Conservation (phyloP, 2,888 invertebrate species). For the Geophilus truncorum region DNA sequence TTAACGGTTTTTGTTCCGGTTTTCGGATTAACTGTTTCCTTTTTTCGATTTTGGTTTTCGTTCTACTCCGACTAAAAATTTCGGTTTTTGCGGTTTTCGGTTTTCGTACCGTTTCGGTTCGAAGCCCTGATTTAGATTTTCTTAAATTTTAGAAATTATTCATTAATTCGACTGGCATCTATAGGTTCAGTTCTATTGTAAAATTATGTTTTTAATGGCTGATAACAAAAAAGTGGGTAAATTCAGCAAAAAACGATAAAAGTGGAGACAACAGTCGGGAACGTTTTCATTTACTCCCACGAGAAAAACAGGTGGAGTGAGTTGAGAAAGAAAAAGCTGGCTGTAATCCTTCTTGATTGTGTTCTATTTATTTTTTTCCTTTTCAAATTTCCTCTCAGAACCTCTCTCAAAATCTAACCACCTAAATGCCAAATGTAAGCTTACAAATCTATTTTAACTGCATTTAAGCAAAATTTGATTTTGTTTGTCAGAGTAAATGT, state of each 20-base stretch:
- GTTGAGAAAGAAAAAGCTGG: neutral
- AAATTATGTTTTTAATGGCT: neutral
- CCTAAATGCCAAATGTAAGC: neutral
- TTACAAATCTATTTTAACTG: too few relatives aligned
- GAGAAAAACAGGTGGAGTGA: neutral
- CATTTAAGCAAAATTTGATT: too few relatives aligned
- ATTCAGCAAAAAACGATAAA: neutral
- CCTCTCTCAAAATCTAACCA: neutral
- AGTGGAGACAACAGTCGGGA: neutral
- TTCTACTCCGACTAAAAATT: too few relatives aligned
- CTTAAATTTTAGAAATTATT: too few relatives aligned
- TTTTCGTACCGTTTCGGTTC: too few relatives aligned
- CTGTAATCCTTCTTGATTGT: constrained; percentile 6
- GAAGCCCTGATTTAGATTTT: too few relatives aligned
- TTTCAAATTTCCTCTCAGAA: neutral
- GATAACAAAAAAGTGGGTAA: neutral
- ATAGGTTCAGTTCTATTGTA: neutral
- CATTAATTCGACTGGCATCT: too few relatives aligned
- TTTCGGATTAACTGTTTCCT: too few relatives aligned
- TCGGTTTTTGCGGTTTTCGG: too few relatives aligned
- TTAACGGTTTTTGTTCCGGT: too few relatives aligned
- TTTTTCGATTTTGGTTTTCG: too few relatives aligned
- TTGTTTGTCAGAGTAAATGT: too few relatives aligned
- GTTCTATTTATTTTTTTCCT: neutral
- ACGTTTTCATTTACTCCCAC: neutral